Percentiles rank a stretch among this genome's conserved stretches.
Evolutionary conservation across 2,888 invertebrate species (phyloP).

Genomic region (Spilosoma lubricipeda): DNA sequence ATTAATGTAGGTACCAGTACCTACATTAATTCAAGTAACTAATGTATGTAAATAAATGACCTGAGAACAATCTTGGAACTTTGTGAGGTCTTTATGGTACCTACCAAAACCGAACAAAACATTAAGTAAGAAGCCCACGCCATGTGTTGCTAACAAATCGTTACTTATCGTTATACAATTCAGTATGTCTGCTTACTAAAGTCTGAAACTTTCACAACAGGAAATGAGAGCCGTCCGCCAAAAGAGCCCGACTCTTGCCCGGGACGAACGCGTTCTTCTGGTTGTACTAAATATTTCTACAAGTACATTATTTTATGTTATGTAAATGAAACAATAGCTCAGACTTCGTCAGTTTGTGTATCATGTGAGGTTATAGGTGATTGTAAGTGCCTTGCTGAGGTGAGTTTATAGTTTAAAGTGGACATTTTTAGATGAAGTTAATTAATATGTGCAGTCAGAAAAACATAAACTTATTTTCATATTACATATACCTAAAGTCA

Average conservation of each 20-base stretch:
- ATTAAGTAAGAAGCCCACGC: conserved; percentile 11
- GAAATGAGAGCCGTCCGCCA: conserved; percentile 44
- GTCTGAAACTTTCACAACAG: conserved; percentile 52
- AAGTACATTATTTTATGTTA: conserved; percentile 13
- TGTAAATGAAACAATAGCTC: not conserved
- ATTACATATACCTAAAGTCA: not conserved
- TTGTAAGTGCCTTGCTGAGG: conserved; percentile 9
- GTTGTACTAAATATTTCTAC: not conserved
- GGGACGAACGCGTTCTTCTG: conserved; percentile 43
- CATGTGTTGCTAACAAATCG: conserved; percentile 30
- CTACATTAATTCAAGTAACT: not conserved
- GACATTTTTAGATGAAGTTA: not conserved
- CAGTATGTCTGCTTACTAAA: conserved; percentile 30
- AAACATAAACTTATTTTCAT: not conserved
- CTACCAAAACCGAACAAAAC: not conserved
- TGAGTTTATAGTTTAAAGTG: conserved; percentile 9
- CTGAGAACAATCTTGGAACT: not conserved
- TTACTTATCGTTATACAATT: conserved; percentile 38
- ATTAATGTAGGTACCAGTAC: no score
- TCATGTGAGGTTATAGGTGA: conserved; percentile 13
- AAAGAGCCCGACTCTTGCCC: conserved; percentile 38
- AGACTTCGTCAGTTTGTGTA: conserved; percentile 14
- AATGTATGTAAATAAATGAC: not conserved
- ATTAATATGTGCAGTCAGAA: not conserved
- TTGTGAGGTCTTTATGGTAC: not conserved